A percentile compares a stretch with the other conserved stretches of the same genome.
These are phyloP conservation scores for Eonycteris spelaea DNA, from an alignment of 2,113 vertebrate genomes.

Conservation along the genomic window DNA sequence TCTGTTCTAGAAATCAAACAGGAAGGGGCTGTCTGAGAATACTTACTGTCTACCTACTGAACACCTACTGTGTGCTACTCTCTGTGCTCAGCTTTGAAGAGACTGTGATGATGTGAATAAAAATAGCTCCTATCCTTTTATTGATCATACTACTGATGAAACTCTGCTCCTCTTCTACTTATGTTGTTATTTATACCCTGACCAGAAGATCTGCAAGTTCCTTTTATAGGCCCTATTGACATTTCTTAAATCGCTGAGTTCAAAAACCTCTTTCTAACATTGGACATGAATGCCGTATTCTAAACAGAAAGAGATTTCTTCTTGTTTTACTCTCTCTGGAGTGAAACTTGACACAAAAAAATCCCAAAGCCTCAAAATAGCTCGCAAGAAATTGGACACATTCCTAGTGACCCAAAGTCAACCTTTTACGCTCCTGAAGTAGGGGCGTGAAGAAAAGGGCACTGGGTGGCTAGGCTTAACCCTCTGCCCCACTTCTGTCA, in stretches of 20 bases:
- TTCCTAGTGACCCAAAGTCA: conserved; percentile 6
- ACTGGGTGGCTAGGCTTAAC: not conserved
- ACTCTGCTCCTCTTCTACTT: not conserved
- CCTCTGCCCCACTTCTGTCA: not conserved
- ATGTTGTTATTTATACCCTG: not conserved
- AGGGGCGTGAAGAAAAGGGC: not conserved
- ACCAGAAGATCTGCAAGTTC: not conserved
- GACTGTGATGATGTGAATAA: not conserved
- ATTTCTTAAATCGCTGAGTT: not conserved
- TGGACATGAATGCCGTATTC: not conserved
- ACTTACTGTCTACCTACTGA: not conserved
- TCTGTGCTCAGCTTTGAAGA: not conserved
- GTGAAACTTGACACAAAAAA: conserved; percentile 34
- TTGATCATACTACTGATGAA: not conserved
- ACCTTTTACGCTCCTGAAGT: not conserved
- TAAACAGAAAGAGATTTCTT: not conserved
- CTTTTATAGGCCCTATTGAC: not conserved
- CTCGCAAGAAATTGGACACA: conserved; percentile 7
- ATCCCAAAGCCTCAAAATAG: conserved; percentile 23
- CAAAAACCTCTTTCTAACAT: not conserved
- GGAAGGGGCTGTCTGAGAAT: not conserved
- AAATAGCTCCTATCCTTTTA: not conserved
- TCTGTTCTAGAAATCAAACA: not conserved
- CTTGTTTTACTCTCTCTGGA: not conserved
- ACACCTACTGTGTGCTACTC: not conserved